Base-by-base conservation (phyloP, 2,888 invertebrate species). In the Agapostemon virescens region DNA sequence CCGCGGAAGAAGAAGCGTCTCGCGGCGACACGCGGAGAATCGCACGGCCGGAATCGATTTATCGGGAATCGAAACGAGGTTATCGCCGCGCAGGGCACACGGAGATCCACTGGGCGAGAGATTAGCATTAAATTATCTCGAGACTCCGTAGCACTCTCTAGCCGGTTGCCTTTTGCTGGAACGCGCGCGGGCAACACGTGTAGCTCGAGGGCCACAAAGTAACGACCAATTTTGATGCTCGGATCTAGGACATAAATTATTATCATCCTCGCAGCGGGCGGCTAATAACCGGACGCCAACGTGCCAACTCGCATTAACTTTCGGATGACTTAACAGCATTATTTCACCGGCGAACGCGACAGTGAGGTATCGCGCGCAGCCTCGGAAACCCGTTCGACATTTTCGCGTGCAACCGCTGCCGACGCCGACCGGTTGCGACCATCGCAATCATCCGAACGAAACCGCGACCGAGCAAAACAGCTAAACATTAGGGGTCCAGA, bases 201-300 rank as follows among this genome's bases (percentile, higher is more conserved):
- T 33, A 33, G 33, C 61, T 61, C 33, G 20, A 33, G 61, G 61
- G 61, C 20, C 61, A 20, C 61, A 20, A 73, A 81, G 69, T 81
- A 74, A 81, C 52, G 73, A 73, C 82, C 69, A 82, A 82, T 82
- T 82, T 77, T 77, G 77, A 69, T 49, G 45, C 82, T 64, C 58
- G 69, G 66, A 82, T 82, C 82, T 82, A 82, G 77, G 76, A 82
- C 69, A 67, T 82, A 82, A 82, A 82, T 82, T 82, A 82, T 77
- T 82, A 82, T 70, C 63, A 72, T 74, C 63, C 58, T 81, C 82
- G 61, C 82, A 82, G 82, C 82, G 40, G 81, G 82, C 63, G 82
- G 70, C 63, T 82, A 81, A 81, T 82, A 73, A 81, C 77, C 38
- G 58, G 74, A 82, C 82, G 74, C 71, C 81, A 70, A 73, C 69